These are phyloP conservation scores for Sebastes itinus DNA, from an alignment of 2,797 vertebrate species.

Conservation along the genomic window DNA sequence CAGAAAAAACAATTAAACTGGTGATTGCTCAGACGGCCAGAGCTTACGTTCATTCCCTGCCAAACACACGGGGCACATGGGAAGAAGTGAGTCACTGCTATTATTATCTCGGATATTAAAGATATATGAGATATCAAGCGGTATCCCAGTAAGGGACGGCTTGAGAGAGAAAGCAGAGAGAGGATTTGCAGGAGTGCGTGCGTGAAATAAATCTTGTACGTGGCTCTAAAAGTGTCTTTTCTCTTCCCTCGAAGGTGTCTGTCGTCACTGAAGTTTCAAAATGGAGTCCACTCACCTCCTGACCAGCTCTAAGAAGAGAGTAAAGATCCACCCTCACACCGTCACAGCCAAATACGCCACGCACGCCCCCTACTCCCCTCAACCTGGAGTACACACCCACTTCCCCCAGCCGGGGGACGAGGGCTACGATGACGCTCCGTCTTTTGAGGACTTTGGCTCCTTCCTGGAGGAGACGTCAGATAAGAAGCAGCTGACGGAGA, in stretches of 20 bases:
- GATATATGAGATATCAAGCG: constrained; percentile 57
- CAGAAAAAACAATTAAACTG: constrained; percentile 8
- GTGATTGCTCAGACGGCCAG: constrained; percentile 6
- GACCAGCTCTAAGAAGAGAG: constrained; percentile 89
- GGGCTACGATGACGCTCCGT: constrained; percentile 88
- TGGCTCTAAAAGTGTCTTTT: constrained; percentile 33
- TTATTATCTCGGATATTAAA: constrained; percentile 69
- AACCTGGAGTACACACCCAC: constrained; percentile 87
- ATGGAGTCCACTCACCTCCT: constrained; percentile 87
- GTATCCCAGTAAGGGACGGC: constrained; percentile 5
- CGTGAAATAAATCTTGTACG: background rate
- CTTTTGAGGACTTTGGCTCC: constrained; percentile 88
- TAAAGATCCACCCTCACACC: constrained; percentile 96
- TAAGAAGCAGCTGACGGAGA: constrained; percentile 84
- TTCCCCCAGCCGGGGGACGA: constrained; percentile 94
- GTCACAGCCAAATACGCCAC: constrained; percentile 95
- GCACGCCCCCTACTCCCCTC: constrained; percentile 86
- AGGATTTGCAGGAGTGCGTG: background rate
- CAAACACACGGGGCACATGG: constrained; percentile 23
- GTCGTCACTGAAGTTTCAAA: constrained; percentile 35
- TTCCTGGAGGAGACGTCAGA: constrained; percentile 93
- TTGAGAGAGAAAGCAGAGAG: background rate
- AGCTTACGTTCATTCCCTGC: constrained; percentile 10
- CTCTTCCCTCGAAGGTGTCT: constrained; percentile 55
- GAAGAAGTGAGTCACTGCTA: constrained; percentile 64